A percentile compares a stretch with the other conserved stretches of the same genome.
Evolutionary conservation across 1,140 invertebrate species (phyloP).

Genomic region (Plodia interpunctella): DNA sequence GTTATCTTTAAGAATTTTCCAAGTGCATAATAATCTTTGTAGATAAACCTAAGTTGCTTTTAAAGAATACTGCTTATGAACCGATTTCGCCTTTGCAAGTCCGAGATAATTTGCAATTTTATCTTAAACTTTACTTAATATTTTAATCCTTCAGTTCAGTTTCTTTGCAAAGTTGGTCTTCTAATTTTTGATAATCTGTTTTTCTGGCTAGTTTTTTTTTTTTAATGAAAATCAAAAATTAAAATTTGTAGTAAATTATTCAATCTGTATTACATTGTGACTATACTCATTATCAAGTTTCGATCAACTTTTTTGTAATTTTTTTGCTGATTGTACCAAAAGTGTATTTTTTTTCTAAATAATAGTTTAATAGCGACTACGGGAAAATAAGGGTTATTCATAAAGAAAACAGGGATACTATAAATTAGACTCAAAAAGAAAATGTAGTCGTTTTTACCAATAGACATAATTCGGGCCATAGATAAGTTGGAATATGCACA

Average conservation of each 20-base stretch:
- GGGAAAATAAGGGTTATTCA: too few relatives aligned
- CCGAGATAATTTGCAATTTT: neutral
- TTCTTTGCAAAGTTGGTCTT: too few relatives aligned
- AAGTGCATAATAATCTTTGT: conserved; percentile 6
- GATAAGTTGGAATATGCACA: neutral
- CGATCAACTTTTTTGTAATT: too few relatives aligned
- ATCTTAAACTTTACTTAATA: neutral
- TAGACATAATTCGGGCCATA: neutral
- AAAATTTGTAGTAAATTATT: neutral
- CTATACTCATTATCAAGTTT: too few relatives aligned
- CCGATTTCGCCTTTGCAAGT: neutral
- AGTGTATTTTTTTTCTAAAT: too few relatives aligned
- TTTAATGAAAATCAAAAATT: too few relatives aligned
- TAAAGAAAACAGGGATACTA: conserved; percentile 2
- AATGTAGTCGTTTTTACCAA: neutral
- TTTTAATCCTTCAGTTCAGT: too few relatives aligned
- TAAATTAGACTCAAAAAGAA: neutral
- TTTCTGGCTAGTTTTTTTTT: too few relatives aligned
- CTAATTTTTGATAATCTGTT: too few relatives aligned
- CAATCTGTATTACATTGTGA: neutral
- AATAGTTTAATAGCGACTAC: too few relatives aligned
- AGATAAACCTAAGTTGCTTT: conserved; percentile 7
- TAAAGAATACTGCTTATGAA: neutral
- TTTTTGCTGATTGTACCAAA: too few relatives aligned
- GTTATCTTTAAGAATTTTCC: neutral